phyloP scores from a whole-genome alignment of 1,140 invertebrate species.

The Bombus sibiricus region DNA sequence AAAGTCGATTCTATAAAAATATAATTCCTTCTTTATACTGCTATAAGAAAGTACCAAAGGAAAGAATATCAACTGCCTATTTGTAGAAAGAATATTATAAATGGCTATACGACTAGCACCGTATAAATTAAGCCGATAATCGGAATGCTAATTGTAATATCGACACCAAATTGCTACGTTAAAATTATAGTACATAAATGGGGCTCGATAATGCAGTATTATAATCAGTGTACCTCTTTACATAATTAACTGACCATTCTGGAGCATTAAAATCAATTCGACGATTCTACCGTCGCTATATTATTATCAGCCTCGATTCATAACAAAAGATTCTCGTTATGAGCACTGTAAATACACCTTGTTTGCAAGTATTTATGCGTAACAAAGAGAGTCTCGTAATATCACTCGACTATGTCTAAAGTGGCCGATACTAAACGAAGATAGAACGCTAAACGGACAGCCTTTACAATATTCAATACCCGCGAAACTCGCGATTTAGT shows the following conservation, averaged over 20 bases:
- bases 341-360: background rate
- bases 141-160: background rate
- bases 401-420: background rate
- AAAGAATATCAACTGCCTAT: background rate
- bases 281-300: background rate
- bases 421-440: background rate
- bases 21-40: background rate
- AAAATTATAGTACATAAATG: background rate
- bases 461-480: background rate
- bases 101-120: background rate
- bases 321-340: background rate
- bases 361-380: background rate
- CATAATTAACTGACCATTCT: background rate
- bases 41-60: background rate
- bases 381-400: background rate
- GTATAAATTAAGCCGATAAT: background rate
- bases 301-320: background rate
- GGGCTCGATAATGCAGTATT: background rate
- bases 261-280: background rate
- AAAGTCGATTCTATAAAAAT: no score
- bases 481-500: constrained; percentile 1
- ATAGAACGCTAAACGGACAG: background rate
- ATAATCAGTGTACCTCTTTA: background rate
- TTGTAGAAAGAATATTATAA: background rate
- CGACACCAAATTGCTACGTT: background rate